Evolutionary conservation across 2,888 invertebrate genomes (phyloP).

Genomic region (Morpho deidamia): DNA sequence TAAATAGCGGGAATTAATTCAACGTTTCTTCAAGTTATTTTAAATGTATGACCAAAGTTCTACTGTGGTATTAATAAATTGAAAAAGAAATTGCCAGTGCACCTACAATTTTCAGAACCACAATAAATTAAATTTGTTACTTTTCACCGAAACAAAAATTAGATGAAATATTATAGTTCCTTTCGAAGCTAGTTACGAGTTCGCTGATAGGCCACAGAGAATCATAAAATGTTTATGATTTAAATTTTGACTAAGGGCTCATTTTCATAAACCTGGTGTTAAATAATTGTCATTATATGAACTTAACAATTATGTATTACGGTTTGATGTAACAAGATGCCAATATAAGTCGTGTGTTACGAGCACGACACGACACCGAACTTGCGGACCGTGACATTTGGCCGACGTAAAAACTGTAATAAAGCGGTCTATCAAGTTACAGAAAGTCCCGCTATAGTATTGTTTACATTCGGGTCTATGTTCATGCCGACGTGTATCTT

Average conservation of each 20-base stretch:
- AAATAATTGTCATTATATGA: neutral
- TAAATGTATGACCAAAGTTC: no score
- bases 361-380: constrained; percentile 30
- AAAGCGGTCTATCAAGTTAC: constrained; percentile 10
- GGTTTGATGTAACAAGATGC: constrained; percentile 8
- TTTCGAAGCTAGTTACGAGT: neutral
- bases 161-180: no score
- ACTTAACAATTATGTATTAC: neutral
- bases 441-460: constrained; percentile 10
- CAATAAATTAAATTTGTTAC: no score
- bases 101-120: no score
- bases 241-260: neutral
- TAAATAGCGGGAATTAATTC: no score
- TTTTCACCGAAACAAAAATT: neutral
- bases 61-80: no score
- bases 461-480: constrained; percentile 1
- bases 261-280: neutral
- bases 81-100: no score
- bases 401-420: constrained; percentile 29
- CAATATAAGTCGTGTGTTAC: constrained; percentile 13
- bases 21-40: no score
- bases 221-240: neutral
- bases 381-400: constrained; percentile 52
- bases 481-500: neutral
- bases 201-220: neutral